Percentiles rank a stretch among this genome's conserved stretches.
phyloP scores from a whole-genome alignment of 2,113 vertebrate genomes.

The Promerops cafer region DNA sequence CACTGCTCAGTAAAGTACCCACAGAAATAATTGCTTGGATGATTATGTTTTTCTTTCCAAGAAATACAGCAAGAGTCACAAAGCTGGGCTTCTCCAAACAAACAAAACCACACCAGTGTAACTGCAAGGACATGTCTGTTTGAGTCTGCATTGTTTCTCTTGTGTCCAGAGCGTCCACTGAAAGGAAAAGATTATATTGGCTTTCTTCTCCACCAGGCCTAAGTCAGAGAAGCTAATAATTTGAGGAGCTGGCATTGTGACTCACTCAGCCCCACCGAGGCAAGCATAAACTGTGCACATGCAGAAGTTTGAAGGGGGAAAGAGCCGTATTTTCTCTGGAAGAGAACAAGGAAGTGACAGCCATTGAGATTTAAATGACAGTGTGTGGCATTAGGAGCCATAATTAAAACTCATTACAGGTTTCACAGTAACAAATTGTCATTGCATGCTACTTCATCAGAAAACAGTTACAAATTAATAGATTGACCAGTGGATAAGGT shows the following conservation, averaged over 20 bases:
- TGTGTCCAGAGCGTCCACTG: not conserved
- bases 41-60: not conserved
- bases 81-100: not conserved
- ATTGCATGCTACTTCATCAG: not conserved
- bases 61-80: not conserved
- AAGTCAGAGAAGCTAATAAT: slow-evolving; percentile 25
- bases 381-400: slow-evolving; percentile 13
- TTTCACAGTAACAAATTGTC: slow-evolving; percentile 43
- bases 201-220: not conserved
- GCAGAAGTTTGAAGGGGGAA: slow-evolving; percentile 34
- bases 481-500: not conserved
- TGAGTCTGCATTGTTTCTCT: not conserved
- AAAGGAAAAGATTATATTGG: not conserved
- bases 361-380: slow-evolving; percentile 65
- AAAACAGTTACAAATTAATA: slow-evolving; percentile 33
- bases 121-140: not conserved
- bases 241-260: slow-evolving; percentile 8
- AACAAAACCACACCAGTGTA: not conserved
- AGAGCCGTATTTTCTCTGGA: slow-evolving; percentile 26
- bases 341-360: slow-evolving; percentile 8
- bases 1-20: not conserved
- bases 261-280: not conserved
- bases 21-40: not conserved
- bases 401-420: slow-evolving; percentile 52
- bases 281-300: slow-evolving; percentile 30